Evolutionary conservation across 2,888 invertebrate genomes (phyloP), one percentile per base, ranked within the genome.

Genomic region (Dinocampus coccinellae): DNA sequence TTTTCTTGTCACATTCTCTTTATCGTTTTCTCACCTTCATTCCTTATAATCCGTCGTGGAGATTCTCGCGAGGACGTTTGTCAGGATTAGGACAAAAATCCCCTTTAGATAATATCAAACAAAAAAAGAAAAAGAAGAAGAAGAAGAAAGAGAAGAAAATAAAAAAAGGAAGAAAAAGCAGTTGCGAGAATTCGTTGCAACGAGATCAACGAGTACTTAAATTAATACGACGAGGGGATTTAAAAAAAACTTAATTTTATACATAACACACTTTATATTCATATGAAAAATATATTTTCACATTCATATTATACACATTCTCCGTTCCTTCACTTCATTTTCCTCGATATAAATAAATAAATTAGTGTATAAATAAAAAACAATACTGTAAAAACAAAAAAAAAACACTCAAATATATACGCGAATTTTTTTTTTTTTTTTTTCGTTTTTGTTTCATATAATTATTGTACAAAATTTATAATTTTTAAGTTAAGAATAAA

Each of bases 221-320:
- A 80, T 79, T 79, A 80, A 80, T 80, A 76, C 65, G 74, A 70
- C 70, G 70, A 34, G 65, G 78, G 78, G 78, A 47, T 80, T 80
- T 74, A 47, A 47, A n/a, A 47, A 47, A 20, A 47, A 47, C 16
- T 47, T 16, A 47, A 74, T 73, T 65, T 24, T 26, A 29, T 72
- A 47, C 29, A 73, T 69, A 52, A 61, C 71, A 75, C 79, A 75
- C 80, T 78, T 82, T 81, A 81, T 80, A 81, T 81, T 81, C 81
- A 81, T 80, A 78, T 16, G 16, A 73, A 72, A 67, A 76, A 77
- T n/a, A 79, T 80, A 81, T 81, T 80, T 79, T 80, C 78, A 80
- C 78, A 78, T 75, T 42, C 55, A 33, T 52, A 65, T 34, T 11
- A 65, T 9, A 29, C 34, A 47, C 20, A 47, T 47, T 20, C 47